Conservation (phyloP, 2,797 vertebrate genomes). For the Spinus pinus region DNA sequence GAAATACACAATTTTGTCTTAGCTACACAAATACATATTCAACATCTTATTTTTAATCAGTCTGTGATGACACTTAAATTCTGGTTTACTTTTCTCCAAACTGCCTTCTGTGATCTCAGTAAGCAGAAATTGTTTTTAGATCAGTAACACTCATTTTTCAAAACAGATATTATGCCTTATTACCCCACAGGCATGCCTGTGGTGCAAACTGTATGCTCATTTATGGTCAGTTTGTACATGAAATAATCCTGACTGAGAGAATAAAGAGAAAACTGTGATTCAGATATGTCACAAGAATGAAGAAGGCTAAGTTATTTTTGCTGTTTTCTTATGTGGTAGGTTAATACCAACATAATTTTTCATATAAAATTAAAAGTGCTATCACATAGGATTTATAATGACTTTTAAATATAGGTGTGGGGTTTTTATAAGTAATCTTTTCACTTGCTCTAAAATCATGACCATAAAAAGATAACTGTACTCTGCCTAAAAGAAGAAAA, state of each 20-base stretch:
- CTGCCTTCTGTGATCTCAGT: not conserved
- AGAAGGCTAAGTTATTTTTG: not conserved
- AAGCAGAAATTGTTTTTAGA: not conserved
- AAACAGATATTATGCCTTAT: not conserved
- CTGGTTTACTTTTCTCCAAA: not conserved
- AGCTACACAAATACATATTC: constrained; percentile 1
- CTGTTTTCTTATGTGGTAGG: not conserved
- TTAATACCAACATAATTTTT: not conserved
- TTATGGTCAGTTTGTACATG: not conserved
- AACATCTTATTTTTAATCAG: not conserved
- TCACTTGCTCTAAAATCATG: not conserved
- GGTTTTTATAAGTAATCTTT: not conserved
- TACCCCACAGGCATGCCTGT: not conserved
- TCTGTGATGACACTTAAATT: not conserved
- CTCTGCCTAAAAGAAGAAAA: not conserved
- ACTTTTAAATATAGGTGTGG: not conserved
- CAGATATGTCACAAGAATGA: not conserved
- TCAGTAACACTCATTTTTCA: not conserved
- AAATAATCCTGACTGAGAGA: not conserved
- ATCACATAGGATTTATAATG: not conserved
- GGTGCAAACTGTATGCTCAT: constrained; percentile 3
- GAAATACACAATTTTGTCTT: not conserved
- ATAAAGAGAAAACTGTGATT: not conserved
- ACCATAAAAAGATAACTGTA: not conserved
- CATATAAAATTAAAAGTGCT: not conserved